phyloP scores from a whole-genome alignment of 2,888 invertebrate species.

The Acleris literana region DNA sequence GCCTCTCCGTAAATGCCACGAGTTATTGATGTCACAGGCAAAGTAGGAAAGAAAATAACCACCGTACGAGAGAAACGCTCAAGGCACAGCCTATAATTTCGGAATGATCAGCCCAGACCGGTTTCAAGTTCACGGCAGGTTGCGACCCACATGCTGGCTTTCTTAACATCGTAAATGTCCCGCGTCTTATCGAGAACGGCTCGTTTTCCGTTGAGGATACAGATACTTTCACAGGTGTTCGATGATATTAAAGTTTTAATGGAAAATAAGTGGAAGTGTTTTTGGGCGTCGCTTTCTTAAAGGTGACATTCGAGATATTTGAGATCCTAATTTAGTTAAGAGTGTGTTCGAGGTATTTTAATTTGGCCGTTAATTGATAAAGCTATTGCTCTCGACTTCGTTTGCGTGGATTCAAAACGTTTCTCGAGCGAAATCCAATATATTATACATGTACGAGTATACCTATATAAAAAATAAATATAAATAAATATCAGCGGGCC shows the following conservation, averaged over 20 bases:
- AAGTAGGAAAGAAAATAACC: neutral
- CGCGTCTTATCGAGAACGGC: conserved; percentile 4
- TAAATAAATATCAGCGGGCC: no score
- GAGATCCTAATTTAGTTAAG: no score
- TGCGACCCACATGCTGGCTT: conserved; percentile 71
- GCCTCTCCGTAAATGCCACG: neutral
- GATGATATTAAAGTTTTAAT: neutral
- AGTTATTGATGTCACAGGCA: neutral
- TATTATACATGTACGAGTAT: no score
- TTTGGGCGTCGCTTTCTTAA: no score
- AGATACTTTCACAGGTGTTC: neutral
- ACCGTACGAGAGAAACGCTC: conserved; percentile 25
- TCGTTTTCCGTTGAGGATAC: conserved; percentile 11
- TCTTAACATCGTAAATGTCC: conserved; percentile 61
- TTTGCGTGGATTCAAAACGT: no score
- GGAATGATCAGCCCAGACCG: conserved; percentile 56
- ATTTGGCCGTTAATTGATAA: no score
- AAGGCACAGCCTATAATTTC: conserved; percentile 50
- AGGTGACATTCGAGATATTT: no score
- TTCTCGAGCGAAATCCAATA: no score
- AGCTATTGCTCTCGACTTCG: no score
- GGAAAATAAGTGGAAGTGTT: neutral
- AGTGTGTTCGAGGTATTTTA: no score
- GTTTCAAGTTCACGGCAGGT: conserved; percentile 72
- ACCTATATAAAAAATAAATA: no score